These are phyloP conservation scores for Brachypterus glaber DNA, from an alignment of 2,888 invertebrate species.

Conservation along the genomic window DNA sequence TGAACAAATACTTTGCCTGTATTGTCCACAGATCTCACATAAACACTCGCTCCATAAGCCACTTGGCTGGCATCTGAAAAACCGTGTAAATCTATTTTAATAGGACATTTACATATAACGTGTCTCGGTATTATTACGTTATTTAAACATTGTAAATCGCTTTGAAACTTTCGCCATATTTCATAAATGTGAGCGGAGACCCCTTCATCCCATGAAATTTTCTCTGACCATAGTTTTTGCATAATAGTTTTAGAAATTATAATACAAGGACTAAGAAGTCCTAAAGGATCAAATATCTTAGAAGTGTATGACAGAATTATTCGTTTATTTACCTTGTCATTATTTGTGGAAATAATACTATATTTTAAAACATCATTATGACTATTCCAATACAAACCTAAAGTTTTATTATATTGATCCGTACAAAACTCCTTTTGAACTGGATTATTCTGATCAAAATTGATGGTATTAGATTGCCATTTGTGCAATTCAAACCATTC, in stretches of 20 bases:
- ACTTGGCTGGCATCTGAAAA: too few relatives aligned
- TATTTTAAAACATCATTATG: constrained; percentile 10
- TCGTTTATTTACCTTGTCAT: constrained; percentile 16
- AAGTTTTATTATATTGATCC: constrained; percentile 13
- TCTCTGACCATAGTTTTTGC: constrained; percentile 17
- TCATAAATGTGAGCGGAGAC: constrained; percentile 8
- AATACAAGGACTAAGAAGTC: constrained; percentile 21
- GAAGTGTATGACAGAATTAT: constrained; percentile 18
- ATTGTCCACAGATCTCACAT: constrained; percentile 10
- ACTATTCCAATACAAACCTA: constrained; percentile 12
- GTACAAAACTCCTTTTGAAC: too few relatives aligned
- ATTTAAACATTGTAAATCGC: constrained; percentile 6
- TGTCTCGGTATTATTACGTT: constrained; percentile 12
- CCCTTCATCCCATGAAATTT: constrained; percentile 22
- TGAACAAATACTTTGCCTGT: constrained; percentile 6
- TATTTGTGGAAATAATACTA: constrained; percentile 5
- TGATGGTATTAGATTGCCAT: constrained; percentile 7
- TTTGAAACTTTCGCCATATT: constrained; percentile 10
- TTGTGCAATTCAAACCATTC: constrained; percentile 11
- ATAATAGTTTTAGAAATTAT: constrained; percentile 20
- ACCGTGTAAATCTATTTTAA: constrained; percentile 14
- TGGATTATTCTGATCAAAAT: not conserved
- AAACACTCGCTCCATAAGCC: too few relatives aligned
- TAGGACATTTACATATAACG: constrained; percentile 3
- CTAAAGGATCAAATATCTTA: constrained; percentile 23